Evolutionary conservation across 2,888 invertebrate genomes (phyloP).

Genomic region (Arge pagana): DNA sequence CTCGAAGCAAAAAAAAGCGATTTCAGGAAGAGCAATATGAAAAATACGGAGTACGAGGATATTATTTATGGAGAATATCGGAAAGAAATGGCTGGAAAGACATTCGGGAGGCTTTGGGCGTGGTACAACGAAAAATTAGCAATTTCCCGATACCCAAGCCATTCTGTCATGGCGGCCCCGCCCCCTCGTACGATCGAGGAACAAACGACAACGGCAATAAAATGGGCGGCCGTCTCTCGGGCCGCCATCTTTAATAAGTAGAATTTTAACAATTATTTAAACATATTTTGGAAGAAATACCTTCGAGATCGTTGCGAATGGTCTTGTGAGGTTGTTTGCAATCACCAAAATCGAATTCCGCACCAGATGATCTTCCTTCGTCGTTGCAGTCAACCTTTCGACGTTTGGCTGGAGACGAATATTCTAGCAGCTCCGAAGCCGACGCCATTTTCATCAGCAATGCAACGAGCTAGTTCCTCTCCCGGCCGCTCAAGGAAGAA

Average conservation of each 20-base stretch:
- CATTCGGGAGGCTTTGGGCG: background rate
- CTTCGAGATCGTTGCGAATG: slow-evolving; percentile 49
- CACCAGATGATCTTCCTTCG: slow-evolving; percentile 35
- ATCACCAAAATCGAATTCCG: slow-evolving; percentile 43
- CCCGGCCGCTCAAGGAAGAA: slow-evolving; percentile 29
- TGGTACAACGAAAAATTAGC: slow-evolving; percentile 3
- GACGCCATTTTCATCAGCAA: slow-evolving; percentile 59
- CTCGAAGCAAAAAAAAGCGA: slow-evolving; percentile 20
- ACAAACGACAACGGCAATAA: slow-evolving; percentile 36
- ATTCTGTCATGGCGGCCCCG: slow-evolving; percentile 51
- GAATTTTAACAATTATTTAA: slow-evolving; percentile 41
- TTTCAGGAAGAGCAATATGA: slow-evolving; percentile 25
- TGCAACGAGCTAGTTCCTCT: slow-evolving; percentile 42
- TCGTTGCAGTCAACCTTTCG: slow-evolving; percentile 51
- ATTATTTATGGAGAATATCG: too few species aligned
- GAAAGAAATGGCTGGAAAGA: too few species aligned
- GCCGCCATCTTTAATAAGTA: slow-evolving; percentile 50
- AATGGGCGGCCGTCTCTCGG: slow-evolving; percentile 38
- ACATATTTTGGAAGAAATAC: slow-evolving; percentile 49
- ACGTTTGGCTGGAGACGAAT: slow-evolving; percentile 56
- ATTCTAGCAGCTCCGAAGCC: slow-evolving; percentile 54
- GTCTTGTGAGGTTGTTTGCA: slow-evolving; percentile 37
- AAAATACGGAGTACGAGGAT: too few species aligned
- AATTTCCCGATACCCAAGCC: slow-evolving; percentile 36
- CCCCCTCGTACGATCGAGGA: slow-evolving; percentile 32